Conservation (phyloP, 2,797 vertebrate species). For the Potorous gilbertii region DNA sequence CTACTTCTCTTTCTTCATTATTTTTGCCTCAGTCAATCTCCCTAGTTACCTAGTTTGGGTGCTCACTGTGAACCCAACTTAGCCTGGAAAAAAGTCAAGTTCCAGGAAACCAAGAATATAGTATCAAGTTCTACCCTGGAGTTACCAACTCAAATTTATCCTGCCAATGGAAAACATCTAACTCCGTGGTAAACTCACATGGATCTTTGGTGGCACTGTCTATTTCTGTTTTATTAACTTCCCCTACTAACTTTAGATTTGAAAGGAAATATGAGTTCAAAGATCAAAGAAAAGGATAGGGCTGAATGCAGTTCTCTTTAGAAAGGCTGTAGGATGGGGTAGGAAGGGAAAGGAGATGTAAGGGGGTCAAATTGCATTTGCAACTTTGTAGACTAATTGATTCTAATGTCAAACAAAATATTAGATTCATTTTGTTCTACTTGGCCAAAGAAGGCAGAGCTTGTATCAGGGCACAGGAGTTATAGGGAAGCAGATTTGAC, state of each 20-base stretch:
- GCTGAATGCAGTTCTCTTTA: neutral
- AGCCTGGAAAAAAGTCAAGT: neutral
- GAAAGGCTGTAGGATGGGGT: neutral
- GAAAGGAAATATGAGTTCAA: neutral
- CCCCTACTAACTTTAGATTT: neutral
- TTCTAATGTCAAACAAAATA: neutral
- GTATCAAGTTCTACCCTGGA: neutral
- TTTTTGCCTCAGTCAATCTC: neutral
- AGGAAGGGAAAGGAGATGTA: neutral
- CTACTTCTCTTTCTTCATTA: neutral
- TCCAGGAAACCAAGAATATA: neutral
- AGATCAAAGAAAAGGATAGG: neutral
- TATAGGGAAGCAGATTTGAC: neutral
- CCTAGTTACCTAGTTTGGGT: neutral
- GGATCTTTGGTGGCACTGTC: neutral
- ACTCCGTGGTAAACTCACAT: too few relatives aligned
- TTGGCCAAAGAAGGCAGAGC: neutral
- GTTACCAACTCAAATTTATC: neutral
- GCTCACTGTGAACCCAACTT: neutral
- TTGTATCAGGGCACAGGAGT: neutral
- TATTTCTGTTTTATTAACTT: neutral
- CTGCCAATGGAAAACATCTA: neutral
- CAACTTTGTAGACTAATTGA: neutral
- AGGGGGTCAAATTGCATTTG: neutral
- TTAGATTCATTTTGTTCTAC: neutral